Percentiles rank a stretch among this genome's conserved stretches.
Conservation (phyloP, 2,797 vertebrate genomes). For the Orientallactaga sibirica region DNA sequence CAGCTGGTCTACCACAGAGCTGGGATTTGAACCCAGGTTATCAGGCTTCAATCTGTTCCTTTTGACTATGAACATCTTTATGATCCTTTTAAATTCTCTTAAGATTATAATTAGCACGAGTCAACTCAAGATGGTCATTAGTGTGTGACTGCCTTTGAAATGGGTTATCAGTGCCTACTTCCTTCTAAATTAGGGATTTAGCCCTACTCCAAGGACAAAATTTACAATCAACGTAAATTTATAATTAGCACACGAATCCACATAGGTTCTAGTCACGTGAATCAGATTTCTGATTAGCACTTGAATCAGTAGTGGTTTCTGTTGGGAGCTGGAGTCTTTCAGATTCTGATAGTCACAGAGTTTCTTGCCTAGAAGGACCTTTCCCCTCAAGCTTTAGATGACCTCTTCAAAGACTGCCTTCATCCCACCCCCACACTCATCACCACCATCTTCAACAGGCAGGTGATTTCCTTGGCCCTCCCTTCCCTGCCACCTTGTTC, state of each 20-base stretch:
- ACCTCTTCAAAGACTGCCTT: not conserved
- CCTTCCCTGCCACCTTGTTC: not conserved
- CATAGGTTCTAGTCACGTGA: slow-evolving; percentile 37
- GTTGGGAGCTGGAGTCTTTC: slow-evolving; percentile 24
- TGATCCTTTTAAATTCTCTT: not conserved
- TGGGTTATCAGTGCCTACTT: not conserved
- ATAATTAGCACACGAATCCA: slow-evolving; percentile 66
- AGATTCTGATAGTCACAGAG: slow-evolving; percentile 6
- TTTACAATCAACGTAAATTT: slow-evolving; percentile 48
- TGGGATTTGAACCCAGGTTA: slow-evolving; percentile 48
- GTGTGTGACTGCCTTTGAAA: not conserved
- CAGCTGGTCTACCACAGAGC: not conserved
- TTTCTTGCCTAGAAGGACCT: slow-evolving; percentile 9
- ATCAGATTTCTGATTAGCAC: slow-evolving; percentile 64
- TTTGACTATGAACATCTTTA: not conserved
- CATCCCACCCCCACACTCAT: not conserved
- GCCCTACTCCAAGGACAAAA: slow-evolving; percentile 11
- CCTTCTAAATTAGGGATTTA: slow-evolving; percentile 37
- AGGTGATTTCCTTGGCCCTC: not conserved
- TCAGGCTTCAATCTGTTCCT: not conserved
- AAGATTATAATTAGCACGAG: slow-evolving; percentile 45
- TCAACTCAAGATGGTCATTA: slow-evolving; percentile 40
- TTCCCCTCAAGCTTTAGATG: not conserved
- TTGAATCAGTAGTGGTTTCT: slow-evolving; percentile 50
- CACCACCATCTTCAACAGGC: not conserved